Percentiles rank a stretch among this genome's conserved stretches.
These are phyloP conservation scores for Nomada ferruginata DNA, from an alignment of 2,888 invertebrate genomes.

Conservation along the genomic window DNA sequence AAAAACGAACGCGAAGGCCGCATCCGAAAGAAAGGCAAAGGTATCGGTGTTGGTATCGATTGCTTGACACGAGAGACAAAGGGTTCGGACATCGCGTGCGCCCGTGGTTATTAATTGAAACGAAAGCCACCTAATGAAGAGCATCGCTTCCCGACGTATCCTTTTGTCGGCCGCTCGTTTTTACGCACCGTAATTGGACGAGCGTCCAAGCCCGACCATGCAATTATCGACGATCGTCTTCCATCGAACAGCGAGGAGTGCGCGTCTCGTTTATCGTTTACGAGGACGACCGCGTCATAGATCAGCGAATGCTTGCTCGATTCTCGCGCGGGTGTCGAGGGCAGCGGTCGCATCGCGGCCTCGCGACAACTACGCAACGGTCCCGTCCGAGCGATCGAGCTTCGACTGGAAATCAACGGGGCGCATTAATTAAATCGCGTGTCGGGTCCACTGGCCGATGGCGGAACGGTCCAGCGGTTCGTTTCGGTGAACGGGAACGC, in stretches of 20 bases:
- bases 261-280: constrained; percentile 23
- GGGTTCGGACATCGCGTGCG: not conserved
- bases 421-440: constrained; percentile 66
- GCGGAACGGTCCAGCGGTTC: not conserved
- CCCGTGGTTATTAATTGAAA: constrained; percentile 26
- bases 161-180: constrained; percentile 23
- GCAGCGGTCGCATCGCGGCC: constrained; percentile 26
- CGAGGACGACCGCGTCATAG: not conserved
- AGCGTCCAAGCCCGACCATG: constrained; percentile 7
- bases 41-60: constrained; percentile 11
- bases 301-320: constrained; percentile 19
- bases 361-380: constrained; percentile 28
- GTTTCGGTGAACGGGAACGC: constrained; percentile 3
- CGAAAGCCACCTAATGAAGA: constrained; percentile 26
- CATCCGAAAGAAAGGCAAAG: not conserved
- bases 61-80: not conserved
- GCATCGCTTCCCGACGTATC: constrained; percentile 11
- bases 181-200: constrained; percentile 29
- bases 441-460: not conserved
- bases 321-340: constrained; percentile 19
- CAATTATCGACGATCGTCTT: constrained; percentile 45
- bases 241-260: constrained; percentile 11
- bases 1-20: constrained; percentile 1
- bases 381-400: constrained; percentile 32
- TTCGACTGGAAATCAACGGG: constrained; percentile 48